Conservation (phyloP, 23 tunicate species). For the Phallusia fumigata region DNA sequence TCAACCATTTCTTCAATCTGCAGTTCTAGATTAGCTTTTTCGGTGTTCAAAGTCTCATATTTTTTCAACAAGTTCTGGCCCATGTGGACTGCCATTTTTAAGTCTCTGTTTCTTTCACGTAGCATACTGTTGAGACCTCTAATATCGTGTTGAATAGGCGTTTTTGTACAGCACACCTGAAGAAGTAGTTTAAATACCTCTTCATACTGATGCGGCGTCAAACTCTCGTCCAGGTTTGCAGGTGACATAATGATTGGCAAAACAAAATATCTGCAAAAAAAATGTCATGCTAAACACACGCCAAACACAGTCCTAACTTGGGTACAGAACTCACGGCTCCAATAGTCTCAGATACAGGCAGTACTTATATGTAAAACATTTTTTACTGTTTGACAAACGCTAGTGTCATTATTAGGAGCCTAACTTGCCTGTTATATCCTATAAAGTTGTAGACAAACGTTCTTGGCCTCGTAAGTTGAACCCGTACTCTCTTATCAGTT, state of each 20-base stretch:
- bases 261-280: conserved; percentile 21
- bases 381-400: too few species aligned
- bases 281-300: too few species aligned
- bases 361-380: too few species aligned
- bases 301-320: too few species aligned
- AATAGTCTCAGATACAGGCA: too few species aligned
- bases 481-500: too few species aligned
- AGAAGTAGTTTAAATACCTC: conserved; percentile 68
- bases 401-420: too few species aligned
- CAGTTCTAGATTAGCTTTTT: conserved; percentile 61
- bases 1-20: conserved; percentile 56
- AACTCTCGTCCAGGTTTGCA: conserved; percentile 42
- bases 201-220: conserved; percentile 70
- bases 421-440: too few species aligned
- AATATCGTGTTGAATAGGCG: conserved; percentile 84
- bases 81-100: conserved; percentile 89
- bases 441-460: too few species aligned
- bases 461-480: too few species aligned
- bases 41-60: conserved; percentile 34
- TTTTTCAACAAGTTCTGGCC: conserved; percentile 81
- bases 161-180: conserved; percentile 40
- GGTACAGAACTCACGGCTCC: too few species aligned
- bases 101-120: conserved; percentile 84
- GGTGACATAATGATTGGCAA: conserved; percentile 5
- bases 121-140: conserved; percentile 70